Conservation (phyloP, 2,113 vertebrate species). For the Passerina amoena region DNA sequence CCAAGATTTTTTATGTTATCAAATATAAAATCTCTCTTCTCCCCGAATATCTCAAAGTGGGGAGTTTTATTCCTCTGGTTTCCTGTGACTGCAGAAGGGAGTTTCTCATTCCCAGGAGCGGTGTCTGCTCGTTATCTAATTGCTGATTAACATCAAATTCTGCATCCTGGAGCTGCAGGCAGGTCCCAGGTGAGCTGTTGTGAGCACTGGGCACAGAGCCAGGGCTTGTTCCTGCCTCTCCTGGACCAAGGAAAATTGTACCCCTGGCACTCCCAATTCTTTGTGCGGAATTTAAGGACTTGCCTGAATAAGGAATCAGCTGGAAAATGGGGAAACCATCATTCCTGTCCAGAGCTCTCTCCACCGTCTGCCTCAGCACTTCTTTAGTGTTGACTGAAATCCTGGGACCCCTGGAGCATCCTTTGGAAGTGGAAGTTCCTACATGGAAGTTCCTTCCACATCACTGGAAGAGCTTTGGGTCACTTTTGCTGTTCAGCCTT, state of each 20-base stretch:
- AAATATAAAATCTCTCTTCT: background rate
- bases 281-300: background rate
- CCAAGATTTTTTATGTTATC: background rate
- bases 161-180: background rate
- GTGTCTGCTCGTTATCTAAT: background rate
- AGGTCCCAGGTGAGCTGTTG: background rate
- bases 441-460: background rate
- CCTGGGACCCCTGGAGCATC: background rate
- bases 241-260: background rate
- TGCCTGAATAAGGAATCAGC: background rate
- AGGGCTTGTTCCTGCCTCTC: background rate
- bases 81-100: background rate
- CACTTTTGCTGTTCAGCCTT: background rate
- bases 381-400: background rate
- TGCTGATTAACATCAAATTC: conserved; percentile 1
- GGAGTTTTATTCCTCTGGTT: background rate
- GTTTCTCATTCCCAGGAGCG: background rate
- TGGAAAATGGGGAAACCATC: background rate
- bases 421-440: background rate
- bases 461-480: background rate
- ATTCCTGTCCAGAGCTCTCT: background rate
- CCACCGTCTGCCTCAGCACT: background rate
- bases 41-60: accelerated
- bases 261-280: background rate
- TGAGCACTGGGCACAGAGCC: background rate